Evolutionary conservation across 2,113 vertebrate species (phyloP).

Genomic region (Circaetus gallicus): DNA sequence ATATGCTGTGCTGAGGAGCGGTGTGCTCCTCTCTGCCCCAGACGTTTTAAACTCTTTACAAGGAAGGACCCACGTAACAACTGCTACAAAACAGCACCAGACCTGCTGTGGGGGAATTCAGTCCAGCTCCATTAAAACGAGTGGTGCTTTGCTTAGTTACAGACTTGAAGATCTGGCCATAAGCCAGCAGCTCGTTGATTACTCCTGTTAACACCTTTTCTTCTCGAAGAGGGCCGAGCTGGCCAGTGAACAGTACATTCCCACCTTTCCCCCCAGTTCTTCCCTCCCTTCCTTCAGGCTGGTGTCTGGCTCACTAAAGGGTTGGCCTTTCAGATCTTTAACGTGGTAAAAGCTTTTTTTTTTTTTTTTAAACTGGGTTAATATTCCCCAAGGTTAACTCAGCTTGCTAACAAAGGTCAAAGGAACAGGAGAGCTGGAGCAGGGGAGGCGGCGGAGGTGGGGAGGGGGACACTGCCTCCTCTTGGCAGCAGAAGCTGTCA

Average conservation of each 20-base stretch:
- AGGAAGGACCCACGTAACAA: not conserved
- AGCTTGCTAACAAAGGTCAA: constrained; percentile 36
- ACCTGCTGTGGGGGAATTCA: not conserved
- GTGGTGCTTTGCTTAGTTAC: not conserved
- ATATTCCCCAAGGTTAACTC: constrained; percentile 44
- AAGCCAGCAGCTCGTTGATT: not conserved
- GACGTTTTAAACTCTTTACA: not conserved
- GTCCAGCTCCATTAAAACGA: not conserved
- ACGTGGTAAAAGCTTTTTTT: not conserved
- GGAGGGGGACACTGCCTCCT: not conserved
- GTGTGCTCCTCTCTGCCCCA: not conserved
- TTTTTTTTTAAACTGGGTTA: not conserved
- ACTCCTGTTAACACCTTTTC: constrained; percentile 47
- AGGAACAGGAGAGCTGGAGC: not conserved
- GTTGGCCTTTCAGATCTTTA: not conserved
- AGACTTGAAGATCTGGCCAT: not conserved
- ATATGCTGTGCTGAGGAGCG: rapidly evolving
- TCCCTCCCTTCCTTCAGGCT: not conserved
- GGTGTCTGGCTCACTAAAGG: not conserved
- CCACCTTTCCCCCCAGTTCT: not conserved
- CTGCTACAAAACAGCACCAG: not conserved
- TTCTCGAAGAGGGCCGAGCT: not conserved
- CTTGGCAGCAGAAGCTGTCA: constrained; percentile 20
- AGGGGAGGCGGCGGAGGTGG: not conserved
- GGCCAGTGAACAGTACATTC: not conserved